Base-by-base conservation (phyloP, 2,888 invertebrate species). In the Aleiodes alternator region DNA sequence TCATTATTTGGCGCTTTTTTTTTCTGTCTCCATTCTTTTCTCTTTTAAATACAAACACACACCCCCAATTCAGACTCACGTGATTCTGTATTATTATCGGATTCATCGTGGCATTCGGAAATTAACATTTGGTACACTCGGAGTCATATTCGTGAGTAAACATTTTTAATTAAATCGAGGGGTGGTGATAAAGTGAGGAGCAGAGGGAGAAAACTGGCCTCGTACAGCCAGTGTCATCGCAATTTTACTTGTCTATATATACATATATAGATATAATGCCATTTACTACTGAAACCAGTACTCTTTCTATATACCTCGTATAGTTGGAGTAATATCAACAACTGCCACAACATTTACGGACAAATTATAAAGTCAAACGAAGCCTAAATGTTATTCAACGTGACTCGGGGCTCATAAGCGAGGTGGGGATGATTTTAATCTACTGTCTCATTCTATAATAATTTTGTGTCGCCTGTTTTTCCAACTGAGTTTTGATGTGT, bases 321-420 rank as follows among this genome's bases (percentile, higher is more conserved):
- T 34, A 34, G 5, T 34, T 12, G 23, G 31, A 16, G 48, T 12
- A 56, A 50, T 50, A 48, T 43, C 68, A 68, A 57, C 66, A 66
- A 66, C 56, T 68, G 68, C 56, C 12, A 68, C 68, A 56, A 74
- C 69, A 73, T 80, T 77, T 71, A 74, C 64, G 72, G 68, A 68
- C 76, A 76, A 80, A 80, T 80, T 79, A 80, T 68, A 80, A 80
- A 80, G 80, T 80, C 80, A 80, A 80, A 80, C 80, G 78, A 79
- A 80, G 78, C 77, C 78, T 79, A 78, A 80, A 77, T 76, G 78
- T 79, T 79, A 76, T 77, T 66, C 69, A 23, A 55, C 72, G 9
- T 59, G 55, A 55, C 38, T 34, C 69, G 29, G 29, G 8, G 43
- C 43, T 43, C 11, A 43, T 43, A 8, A 43, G 43, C 7, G 43